Base-by-base conservation (phyloP, 2,113 vertebrate species). In the Ancistrus triradiatus region DNA sequence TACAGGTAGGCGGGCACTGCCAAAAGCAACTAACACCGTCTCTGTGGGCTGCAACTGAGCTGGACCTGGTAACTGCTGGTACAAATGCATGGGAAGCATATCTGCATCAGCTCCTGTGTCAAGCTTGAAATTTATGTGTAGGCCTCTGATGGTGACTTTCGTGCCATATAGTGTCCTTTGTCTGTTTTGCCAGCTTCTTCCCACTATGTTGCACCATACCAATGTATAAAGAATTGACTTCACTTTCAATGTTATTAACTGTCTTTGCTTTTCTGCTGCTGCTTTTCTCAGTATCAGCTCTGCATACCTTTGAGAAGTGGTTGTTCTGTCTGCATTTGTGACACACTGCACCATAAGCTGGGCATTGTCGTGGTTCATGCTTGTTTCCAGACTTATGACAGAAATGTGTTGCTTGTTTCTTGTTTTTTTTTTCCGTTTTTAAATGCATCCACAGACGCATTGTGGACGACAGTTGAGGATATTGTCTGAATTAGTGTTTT, bases 51-150 rank as follows among this genome's bases (percentile, higher is more conserved):
- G 3, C 1, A 37, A 18, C 6, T 18, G 27, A 14, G 14, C 2
- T 31, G 2, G 40, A 42, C 40, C 46, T 14, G 43, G 59, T 7
- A 73, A 2, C 49, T 68, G 7, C 9, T 19, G 9, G 3, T 17
- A 2, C 1, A 46, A 4, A 5, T 21, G 7, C 7, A 55, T 5
- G 6, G 57, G 58, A 3, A 68, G n/a, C 11, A 73, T 27, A 24
- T 68, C 68, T 18, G 52, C 47, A 2, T 73, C 60, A 2, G 66
- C 53, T 10, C 59, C 60, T 3, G 47, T 73, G 58, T 69, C 66
- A 2, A 73, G 47, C 24, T 64, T 69, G 7, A 64, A 73, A 2
- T 31, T 46, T 46, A 46, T 46, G 7, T 2, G 1, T 15, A 15
- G 6, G n/a, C n/a, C 25, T 50, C 2, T n/a, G 13, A 49, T 49